A percentile compares a stretch with the other conserved stretches of the same genome.
phyloP scores from a whole-genome alignment of 1,140 invertebrate species.

The Cotesia glomerata region DNA sequence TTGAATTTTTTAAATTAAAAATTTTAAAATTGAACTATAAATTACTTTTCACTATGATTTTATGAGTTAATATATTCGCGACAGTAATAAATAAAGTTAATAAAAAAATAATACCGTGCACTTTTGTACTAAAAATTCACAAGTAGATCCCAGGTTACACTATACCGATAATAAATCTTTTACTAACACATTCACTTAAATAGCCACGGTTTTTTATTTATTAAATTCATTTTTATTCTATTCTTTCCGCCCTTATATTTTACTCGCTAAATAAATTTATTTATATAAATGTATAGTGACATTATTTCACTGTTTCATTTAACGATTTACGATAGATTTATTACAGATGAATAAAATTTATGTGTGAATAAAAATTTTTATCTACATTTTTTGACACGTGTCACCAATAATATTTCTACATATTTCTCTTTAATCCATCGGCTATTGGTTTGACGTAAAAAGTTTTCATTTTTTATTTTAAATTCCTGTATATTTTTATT shows the following conservation, averaged over 20 bases:
- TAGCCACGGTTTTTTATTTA: not conserved
- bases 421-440: not conserved
- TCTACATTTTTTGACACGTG: not conserved
- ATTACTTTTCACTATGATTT: not conserved
- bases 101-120: not conserved
- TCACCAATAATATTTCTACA: not conserved
- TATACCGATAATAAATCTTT: not conserved
- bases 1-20: not conserved
- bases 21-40: too few species aligned
- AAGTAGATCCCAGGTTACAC: not conserved
- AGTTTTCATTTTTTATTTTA: not conserved
- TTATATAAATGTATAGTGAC: too few species aligned
- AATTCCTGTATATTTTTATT: not conserved
- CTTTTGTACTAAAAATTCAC: not conserved
- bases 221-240: not conserved
- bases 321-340: too few species aligned
- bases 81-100: not conserved
- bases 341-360: not conserved
- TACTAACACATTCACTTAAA: not conserved
- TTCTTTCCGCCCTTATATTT: too few species aligned
- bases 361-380: not conserved
- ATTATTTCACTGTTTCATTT: too few species aligned
- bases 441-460: not conserved
- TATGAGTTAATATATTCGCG: too few species aligned
- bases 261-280: too few species aligned